phyloP scores from a whole-genome alignment of 2,888 invertebrate genomes.

The Eupithecia subfuscata region DNA sequence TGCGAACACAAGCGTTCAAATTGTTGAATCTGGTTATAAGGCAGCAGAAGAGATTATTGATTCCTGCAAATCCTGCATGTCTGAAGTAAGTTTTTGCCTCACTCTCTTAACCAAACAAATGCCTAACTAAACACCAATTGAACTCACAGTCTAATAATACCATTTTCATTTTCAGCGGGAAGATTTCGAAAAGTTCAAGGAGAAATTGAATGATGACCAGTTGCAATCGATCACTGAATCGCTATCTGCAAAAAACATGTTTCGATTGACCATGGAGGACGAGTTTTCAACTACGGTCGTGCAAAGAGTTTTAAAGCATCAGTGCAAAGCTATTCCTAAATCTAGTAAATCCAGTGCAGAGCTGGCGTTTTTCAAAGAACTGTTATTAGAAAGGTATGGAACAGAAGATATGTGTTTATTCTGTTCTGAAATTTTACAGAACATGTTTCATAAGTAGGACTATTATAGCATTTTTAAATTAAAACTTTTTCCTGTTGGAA shows the following conservation, averaged over 20 bases:
- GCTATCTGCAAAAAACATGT: conserved; percentile 51
- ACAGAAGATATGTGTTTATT: too few relatives aligned
- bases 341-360: conserved; percentile 38
- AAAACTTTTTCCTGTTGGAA: too few relatives aligned
- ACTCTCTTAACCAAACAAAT: background rate
- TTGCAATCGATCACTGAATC: conserved; percentile 56
- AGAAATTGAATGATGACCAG: conserved; percentile 41
- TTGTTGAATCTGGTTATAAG: conserved; percentile 61
- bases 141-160: background rate
- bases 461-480: too few relatives aligned
- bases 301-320: conserved; percentile 52
- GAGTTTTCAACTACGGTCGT: conserved; percentile 50
- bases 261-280: conserved; percentile 53
- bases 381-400: conserved; percentile 60
- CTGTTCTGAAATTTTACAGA: conserved; percentile 64
- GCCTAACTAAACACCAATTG: background rate
- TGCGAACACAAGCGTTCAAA: conserved; percentile 54
- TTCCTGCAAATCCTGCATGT: conserved; percentile 59
- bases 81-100: conserved; percentile 57
- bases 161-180: conserved; percentile 57
- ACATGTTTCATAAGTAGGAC: conserved; percentile 46
- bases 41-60: conserved; percentile 62
- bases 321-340: conserved; percentile 37
- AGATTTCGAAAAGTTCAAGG: conserved; percentile 62
- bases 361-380: conserved; percentile 58